Evolutionary conservation across 2,797 vertebrate genomes (phyloP), one percentile per base, ranked within the genome.

Genomic region (Sus cebifrons): DNA sequence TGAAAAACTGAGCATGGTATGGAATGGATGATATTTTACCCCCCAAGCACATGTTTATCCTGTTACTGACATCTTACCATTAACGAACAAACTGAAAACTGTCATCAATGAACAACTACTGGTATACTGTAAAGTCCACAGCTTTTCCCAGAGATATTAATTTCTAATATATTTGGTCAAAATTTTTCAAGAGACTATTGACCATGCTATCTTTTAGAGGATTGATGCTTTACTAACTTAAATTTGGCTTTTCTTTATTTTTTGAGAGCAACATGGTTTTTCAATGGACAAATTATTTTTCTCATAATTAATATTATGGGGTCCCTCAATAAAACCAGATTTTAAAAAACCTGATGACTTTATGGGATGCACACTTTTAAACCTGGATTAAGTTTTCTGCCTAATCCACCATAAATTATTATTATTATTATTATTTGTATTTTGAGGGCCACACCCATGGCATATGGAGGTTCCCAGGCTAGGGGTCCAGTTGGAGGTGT

Each of bases 191-290:
- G 81, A 94, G 64, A 49, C 21, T 11, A 74, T 29, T n/a, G 29
- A 54, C 17, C 62, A 17, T 49, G 0, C 0, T 18, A 70, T 11
- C 74, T 97, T 90, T 58, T 49, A 95, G 58, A 17, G 64, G 8
- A 58, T 12, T 3, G 79, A 56, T 6, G 56, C 81, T 79, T 97
- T 89, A 77, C 86, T 96, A 40, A 58, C 27, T 96, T 91, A 27
- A n/a, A 77, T 86, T 81, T 94, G 86, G 49, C 17, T 29, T 86
- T 64, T 78, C 49, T 71, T 89, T 49, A 81, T 87, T 92, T 91
- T 75, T 86, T 84, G 23, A 96, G 93, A 25, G 32, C 77, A 94
- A 86, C 4, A 58, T 54, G 44, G 54, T 87, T 97, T 97, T 89
- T 92, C 32, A 96, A 27, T 5, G 8, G 56, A 75, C 4, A 27